A percentile compares a stretch with the other conserved stretches of the same genome.
Conservation (phyloP, 2,888 invertebrate genomes). For the Dicycla oo region DNA sequence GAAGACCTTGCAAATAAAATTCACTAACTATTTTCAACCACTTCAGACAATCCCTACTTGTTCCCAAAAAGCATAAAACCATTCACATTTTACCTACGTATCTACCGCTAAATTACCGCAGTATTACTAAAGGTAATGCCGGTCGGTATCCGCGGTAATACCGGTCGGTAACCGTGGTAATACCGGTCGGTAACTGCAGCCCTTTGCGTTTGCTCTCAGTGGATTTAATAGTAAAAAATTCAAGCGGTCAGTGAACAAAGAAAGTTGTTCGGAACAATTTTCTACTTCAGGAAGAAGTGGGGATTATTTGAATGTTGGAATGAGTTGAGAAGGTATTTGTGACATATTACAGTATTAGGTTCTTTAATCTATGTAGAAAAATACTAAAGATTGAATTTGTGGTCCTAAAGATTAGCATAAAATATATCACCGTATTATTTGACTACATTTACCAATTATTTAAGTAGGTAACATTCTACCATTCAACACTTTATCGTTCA, state of each 20-base stretch:
- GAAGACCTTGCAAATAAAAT: slow-evolving; percentile 28
- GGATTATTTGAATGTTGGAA: slow-evolving; percentile 69
- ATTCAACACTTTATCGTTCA: background rate
- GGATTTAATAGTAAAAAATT: slow-evolving; percentile 86
- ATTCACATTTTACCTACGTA: slow-evolving; percentile 67
- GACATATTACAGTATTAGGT: background rate
- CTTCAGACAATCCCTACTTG: slow-evolving; percentile 74
- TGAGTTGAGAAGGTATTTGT: slow-evolving; percentile 40
- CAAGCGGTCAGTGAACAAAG: slow-evolving; percentile 87
- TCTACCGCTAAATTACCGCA: slow-evolving; percentile 69
- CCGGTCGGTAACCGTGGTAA: slow-evolving; percentile 42
- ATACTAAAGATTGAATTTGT: background rate
- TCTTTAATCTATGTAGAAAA: background rate
- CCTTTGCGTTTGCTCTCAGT: slow-evolving; percentile 67
- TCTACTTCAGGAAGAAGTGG: slow-evolving; percentile 84
- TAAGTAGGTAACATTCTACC: background rate
- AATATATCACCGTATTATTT: background rate
- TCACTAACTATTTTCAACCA: slow-evolving; percentile 60
- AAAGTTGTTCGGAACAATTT: slow-evolving; percentile 86
- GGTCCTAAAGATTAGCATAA: too few species aligned
- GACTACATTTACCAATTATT: background rate
- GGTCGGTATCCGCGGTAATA: slow-evolving; percentile 42
- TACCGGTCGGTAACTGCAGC: slow-evolving; percentile 51
- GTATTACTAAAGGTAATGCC: slow-evolving; percentile 51
- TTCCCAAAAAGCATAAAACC: slow-evolving; percentile 70